A percentile compares a stretch with the other conserved stretches of the same genome.
These are phyloP conservation scores for Psix sp. DNA, from an alignment of 1,140 invertebrate species.

Conservation along the genomic window DNA sequence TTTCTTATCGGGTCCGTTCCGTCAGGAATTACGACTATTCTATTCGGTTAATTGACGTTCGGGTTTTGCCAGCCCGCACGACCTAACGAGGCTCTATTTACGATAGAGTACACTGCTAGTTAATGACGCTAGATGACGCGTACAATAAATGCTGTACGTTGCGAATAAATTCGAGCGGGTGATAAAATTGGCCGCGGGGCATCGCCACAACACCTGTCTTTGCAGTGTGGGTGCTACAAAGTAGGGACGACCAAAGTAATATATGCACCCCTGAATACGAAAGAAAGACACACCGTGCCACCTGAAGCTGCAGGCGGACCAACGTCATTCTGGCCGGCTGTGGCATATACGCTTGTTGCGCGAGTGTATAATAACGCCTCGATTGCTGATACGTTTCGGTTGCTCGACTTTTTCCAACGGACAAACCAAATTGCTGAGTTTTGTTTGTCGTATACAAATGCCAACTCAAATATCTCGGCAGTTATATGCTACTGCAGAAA, in stretches of 20 bases:
- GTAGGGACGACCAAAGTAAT: slow-evolving; percentile 60
- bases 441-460: slow-evolving; percentile 11
- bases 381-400: slow-evolving; percentile 61
- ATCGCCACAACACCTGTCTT: slow-evolving; percentile 57
- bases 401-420: slow-evolving; percentile 51
- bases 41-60: slow-evolving; percentile 50
- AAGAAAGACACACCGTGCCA: slow-evolving; percentile 61
- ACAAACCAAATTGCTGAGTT: slow-evolving; percentile 44
- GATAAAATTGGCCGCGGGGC: slow-evolving; percentile 60
- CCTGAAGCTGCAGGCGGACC: slow-evolving; percentile 65
- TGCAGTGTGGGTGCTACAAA: slow-evolving; percentile 59
- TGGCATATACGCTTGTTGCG: slow-evolving; percentile 52
- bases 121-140: slow-evolving; percentile 54
- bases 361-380: slow-evolving; percentile 59
- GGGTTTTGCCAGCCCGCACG: slow-evolving; percentile 33
- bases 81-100: slow-evolving; percentile 52
- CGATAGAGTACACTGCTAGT: slow-evolving; percentile 32
- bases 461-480: slow-evolving; percentile 37
- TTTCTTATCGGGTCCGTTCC: slow-evolving; percentile 23
- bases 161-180: slow-evolving; percentile 58
- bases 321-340: slow-evolving; percentile 62
- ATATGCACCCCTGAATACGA: slow-evolving; percentile 63
- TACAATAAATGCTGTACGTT: slow-evolving; percentile 51
- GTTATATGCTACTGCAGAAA: too few relatives aligned
- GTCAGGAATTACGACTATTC: slow-evolving; percentile 42